Evolutionary conservation across 92 coral and sea anemone species (phyloP), one percentile per base, ranked within the genome.

Genomic region (Bergia sp.): DNA sequence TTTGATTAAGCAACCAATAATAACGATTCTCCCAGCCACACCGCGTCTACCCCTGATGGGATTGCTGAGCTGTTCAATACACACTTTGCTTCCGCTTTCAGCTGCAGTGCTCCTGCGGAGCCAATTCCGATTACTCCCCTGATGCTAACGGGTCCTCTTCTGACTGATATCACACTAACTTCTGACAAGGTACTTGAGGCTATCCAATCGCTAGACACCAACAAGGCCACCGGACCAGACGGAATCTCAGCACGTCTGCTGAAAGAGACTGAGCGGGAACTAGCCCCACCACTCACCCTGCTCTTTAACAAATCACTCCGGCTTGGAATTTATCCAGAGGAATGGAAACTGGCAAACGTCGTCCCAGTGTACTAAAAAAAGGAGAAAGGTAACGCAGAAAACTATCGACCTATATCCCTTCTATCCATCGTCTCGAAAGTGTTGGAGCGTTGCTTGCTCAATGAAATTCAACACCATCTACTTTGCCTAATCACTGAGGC

Each of bases 181-280:
- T 42, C 86, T n/a, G 86, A 81, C 71, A 41, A 81, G 21, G 86
- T 81, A 18, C 74, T 81, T 49, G 67, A 43, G 10, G 86, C 86
- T 41, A 18, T 81, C 65, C 20, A 55, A 49, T 8, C 86, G 37
- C 67, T 81, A 81, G 86, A 81, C 86, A 41, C 21, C 20, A 81
- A 81, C 38, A 81, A 81, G 37, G 67, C 86, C 67, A 42, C 86
- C 38, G 86, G 86, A 8, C 72, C 72, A 81, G 86, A 81, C 38
- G 29, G 29, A 29, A 29, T 29, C 29, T 29, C 29, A 29, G 29
- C 29, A 29, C 29, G 29, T 29, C 29, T 29, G 29, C 29, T 29
- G 29, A 29, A 29, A 29, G 29, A 29, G 39, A 81, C 82, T 20
- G 43, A 37, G 29, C 38, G 29, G 39, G 78, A 73, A 20, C 29